Evolutionary conservation across 2,113 vertebrate species (phyloP).

Genomic region (Emberiza fucata): DNA sequence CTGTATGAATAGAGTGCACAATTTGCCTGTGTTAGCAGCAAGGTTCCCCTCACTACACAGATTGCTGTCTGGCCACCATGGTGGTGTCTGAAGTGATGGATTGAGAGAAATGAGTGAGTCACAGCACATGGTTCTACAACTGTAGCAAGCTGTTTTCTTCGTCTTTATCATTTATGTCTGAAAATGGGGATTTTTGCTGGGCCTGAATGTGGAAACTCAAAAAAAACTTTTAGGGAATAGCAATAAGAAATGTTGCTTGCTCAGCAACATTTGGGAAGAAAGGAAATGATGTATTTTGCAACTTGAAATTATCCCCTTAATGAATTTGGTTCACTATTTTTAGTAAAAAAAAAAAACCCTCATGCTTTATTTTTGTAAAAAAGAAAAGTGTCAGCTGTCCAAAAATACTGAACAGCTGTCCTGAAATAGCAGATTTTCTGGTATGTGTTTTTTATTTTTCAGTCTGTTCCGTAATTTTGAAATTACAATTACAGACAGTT

Average conservation of each 20-base stretch:
- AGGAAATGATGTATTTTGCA: slow-evolving; percentile 32
- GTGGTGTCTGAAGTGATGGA: background rate
- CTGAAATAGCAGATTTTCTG: slow-evolving; percentile 42
- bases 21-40: background rate
- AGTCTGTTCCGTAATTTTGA: slow-evolving; percentile 40
- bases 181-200: background rate
- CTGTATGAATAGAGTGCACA: background rate
- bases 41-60: background rate
- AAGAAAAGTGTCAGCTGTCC: background rate
- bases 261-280: slow-evolving; percentile 36
- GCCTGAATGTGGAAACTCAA: background rate
- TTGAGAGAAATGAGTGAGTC: background rate
- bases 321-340: background rate
- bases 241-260: slow-evolving; percentile 11
- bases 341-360: background rate
- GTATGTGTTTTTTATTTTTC: slow-evolving; percentile 28
- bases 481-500: slow-evolving; percentile 18
- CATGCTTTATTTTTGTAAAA: background rate
- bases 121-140: background rate
- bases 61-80: background rate
- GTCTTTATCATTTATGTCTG: background rate
- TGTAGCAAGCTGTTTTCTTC: background rate
- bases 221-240: background rate
- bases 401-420: slow-evolving; percentile 47
- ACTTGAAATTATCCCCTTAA: slow-evolving; percentile 42